These are phyloP conservation scores for Urocolius indicus DNA, from an alignment of 2,113 vertebrate species.

Conservation along the genomic window DNA sequence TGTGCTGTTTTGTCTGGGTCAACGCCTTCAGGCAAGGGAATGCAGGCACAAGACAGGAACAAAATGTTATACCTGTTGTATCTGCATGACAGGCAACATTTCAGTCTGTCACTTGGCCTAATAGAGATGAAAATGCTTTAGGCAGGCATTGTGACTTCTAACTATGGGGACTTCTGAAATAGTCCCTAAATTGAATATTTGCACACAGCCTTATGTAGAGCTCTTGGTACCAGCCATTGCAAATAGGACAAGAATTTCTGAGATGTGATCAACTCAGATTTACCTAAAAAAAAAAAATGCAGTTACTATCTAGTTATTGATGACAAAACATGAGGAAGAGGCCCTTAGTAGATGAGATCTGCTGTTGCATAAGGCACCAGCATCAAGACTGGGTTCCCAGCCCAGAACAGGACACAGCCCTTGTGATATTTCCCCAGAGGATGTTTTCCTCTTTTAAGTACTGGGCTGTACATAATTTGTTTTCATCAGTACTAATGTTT, in stretches of 20 bases:
- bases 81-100: neutral
- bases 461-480: fast-evolving
- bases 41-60: neutral
- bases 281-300: neutral
- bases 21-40: neutral
- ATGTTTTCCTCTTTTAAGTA: neutral
- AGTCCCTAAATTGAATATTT: neutral
- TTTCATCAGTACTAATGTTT: neutral
- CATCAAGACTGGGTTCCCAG: neutral
- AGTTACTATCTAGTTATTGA: neutral
- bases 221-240: neutral
- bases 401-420: neutral
- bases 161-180: neutral
- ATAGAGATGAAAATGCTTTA: neutral
- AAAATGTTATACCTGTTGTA: neutral
- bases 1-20: neutral
- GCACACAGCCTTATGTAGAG: neutral
- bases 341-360: neutral
- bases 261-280: neutral
- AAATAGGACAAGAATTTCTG: neutral
- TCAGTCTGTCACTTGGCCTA: neutral
- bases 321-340: neutral
- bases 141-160: neutral
- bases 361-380: neutral
- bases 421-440: neutral